Evolutionary conservation across 1,140 invertebrate genomes (phyloP), one percentile per base, ranked within the genome.

Genomic region (Samia ricini): DNA sequence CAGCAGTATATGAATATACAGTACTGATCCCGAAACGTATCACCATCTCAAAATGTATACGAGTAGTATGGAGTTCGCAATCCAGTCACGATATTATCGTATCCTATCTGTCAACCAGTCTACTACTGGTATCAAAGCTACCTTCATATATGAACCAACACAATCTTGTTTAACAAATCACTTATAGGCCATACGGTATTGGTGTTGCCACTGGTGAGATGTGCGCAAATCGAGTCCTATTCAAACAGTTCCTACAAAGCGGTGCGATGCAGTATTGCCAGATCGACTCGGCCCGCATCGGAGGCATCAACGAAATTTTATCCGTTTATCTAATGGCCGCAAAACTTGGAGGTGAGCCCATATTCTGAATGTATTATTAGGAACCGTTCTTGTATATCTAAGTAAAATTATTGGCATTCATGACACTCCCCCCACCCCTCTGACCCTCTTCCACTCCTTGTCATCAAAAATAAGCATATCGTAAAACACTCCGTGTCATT

Each of bases 161-260:
- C n/a, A n/a, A 26, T 26, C 8, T 26, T 26, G 8, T 4, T 36
- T 36, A 8, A 36, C 12, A 4, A 8, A 15, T 42, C 4, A 42
- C 33, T 42, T 15, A 12, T 15, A 92, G 93, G 72, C 94, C 95
- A 0, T 88, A 93, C 12, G 94, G 94, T 20, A 97, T 98, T 52
- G 95, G 94, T 2, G 96, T 98, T 15, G 97, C 97, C 0, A 97
- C 95, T 3, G 97, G 97, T 10, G 97, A 98, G 90, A 96, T 97
- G 94, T 98, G 96, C 79, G 95, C 95, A 4, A 98, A 98, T 89
- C 90, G 97, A 63, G 94, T 98, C 0, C 95, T 98, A 88, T 98
- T 98, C 91, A 98, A 98, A 80, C 97, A 98, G 91, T 94, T 98
- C 65, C 80, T 98, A 10, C 95, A 96, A 85, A 91, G 93, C 0